phyloP scores from a whole-genome alignment of 2,888 invertebrate species.

The Amiota minor region DNA sequence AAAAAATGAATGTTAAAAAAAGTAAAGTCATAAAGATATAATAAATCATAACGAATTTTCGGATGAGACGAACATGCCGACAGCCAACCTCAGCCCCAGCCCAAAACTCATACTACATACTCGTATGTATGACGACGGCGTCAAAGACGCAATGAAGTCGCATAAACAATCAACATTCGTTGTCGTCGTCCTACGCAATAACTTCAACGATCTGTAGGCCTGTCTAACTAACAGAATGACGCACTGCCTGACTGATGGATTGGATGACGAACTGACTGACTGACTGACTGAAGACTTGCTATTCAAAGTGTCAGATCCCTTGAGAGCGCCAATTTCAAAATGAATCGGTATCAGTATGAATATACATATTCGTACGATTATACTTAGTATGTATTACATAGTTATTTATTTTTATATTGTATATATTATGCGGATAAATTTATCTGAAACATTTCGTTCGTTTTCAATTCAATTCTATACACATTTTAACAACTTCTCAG shows the following conservation, averaged over 20 bases:
- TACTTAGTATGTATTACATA: neutral
- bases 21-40: slow-evolving; percentile 68
- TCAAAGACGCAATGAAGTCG: slow-evolving; percentile 34
- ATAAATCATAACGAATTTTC: slow-evolving; percentile 66
- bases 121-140: slow-evolving; percentile 41
- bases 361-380: neutral
- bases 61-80: slow-evolving; percentile 67
- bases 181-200: slow-evolving; percentile 18
- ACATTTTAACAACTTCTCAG: slow-evolving; percentile 56
- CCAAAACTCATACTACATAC: no score
- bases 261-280: neutral
- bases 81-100: slow-evolving; percentile 49
- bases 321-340: slow-evolving; percentile 55
- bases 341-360: slow-evolving; percentile 20
- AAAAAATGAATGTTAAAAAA: slow-evolving; percentile 38
- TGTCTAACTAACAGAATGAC: neutral
- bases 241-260: neutral
- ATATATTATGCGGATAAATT: neutral
- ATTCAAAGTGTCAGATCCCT: slow-evolving; percentile 42
- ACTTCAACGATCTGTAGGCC: neutral
- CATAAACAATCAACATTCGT: slow-evolving; percentile 14
- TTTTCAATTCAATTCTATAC: slow-evolving; percentile 37
- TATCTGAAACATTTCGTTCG: slow-evolving; percentile 20
- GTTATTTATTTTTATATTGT: neutral
- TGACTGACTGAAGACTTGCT: neutral